Percentiles rank a stretch among this genome's conserved stretches.
These are phyloP conservation scores for Hyppa rectilinea DNA, from an alignment of 2,888 invertebrate species.

Conservation along the genomic window DNA sequence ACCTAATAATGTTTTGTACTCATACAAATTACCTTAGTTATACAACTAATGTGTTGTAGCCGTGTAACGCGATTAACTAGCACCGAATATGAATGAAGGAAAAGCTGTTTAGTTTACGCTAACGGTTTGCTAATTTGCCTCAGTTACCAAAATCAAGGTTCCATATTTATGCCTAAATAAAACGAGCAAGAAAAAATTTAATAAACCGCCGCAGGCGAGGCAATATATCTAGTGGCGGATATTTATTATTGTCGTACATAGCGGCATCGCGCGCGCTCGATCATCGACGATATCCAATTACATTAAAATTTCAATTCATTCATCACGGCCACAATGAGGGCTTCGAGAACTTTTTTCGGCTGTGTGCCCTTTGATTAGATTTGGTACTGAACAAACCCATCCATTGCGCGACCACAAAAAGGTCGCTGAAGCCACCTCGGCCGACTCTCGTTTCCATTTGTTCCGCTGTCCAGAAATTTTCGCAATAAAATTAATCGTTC, in stretches of 20 bases:
- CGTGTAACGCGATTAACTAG: constrained; percentile 39
- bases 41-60: constrained; percentile 55
- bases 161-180: constrained; percentile 47
- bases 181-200: constrained; percentile 54
- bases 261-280: constrained; percentile 68
- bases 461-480: constrained; percentile 90
- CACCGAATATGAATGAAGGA: constrained; percentile 20
- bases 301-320: constrained; percentile 85
- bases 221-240: constrained; percentile 66
- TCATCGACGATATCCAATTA: constrained; percentile 81
- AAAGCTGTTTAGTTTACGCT: constrained; percentile 24
- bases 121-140: constrained; percentile 22
- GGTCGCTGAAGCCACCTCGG: constrained; percentile 79
- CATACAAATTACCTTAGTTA: constrained; percentile 61
- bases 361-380: constrained; percentile 85
- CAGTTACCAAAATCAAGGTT: constrained; percentile 31
- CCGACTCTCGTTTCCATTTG: constrained; percentile 85
- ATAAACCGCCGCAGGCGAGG: constrained; percentile 57
- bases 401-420: constrained; percentile 85
- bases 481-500: constrained; percentile 90
- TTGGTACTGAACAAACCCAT: constrained; percentile 81
- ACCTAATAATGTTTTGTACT: constrained; percentile 59
- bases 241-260: constrained; percentile 68
- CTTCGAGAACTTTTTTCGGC: constrained; percentile 76
- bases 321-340: constrained; percentile 76